Conservation (phyloP, 2,113 vertebrate species). For the Cygnus buccinator region DNA sequence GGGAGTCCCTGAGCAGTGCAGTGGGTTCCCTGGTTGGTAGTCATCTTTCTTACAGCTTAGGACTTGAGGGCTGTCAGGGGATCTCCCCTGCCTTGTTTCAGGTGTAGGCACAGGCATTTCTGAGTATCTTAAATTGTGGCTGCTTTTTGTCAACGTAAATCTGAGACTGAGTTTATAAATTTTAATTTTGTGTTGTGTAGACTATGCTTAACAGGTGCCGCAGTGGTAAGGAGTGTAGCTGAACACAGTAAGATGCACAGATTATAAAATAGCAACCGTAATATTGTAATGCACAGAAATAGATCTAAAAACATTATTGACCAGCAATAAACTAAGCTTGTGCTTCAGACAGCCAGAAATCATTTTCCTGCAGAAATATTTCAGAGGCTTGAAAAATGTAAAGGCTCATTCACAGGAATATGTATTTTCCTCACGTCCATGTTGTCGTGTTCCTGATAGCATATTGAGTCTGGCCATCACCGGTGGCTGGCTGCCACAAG, state of each 20-base stretch:
- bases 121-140: not conserved
- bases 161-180: not conserved
- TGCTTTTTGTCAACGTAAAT: not conserved
- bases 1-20: not conserved
- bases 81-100: not conserved
- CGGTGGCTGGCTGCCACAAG: not conserved
- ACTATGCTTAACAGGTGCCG: not conserved
- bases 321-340: not conserved
- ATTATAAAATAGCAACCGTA: not conserved
- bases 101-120: not conserved
- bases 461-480: rapidly evolving
- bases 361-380: not conserved
- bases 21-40: not conserved
- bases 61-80: not conserved
- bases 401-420: not conserved
- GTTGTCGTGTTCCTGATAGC: not conserved
- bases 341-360: not conserved
- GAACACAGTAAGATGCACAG: not conserved
- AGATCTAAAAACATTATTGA: not conserved
- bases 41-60: not conserved
- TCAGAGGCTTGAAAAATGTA: not conserved
- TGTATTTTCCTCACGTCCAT: not conserved
- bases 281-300: not conserved
- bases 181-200: not conserved
- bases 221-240: not conserved